phyloP scores from a whole-genome alignment of 2,888 invertebrate species.

The Ectobius pallidus region DNA sequence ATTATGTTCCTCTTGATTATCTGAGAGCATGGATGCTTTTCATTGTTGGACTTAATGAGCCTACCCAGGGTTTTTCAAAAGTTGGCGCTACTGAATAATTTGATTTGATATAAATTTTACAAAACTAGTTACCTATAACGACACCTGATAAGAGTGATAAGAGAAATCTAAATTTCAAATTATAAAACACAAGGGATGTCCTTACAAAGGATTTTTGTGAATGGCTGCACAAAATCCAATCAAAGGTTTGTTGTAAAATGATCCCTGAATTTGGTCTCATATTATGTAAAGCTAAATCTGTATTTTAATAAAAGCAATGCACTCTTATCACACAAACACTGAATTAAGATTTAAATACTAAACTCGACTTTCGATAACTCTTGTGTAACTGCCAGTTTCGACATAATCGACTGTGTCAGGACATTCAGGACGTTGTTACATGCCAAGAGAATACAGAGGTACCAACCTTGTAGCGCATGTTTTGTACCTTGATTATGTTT shows the following conservation, averaged over 20 bases:
- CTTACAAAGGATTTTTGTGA: constrained; percentile 59
- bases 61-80: no score
- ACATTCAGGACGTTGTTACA: not conserved
- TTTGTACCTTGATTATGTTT: constrained; percentile 15
- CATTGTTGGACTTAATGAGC: no score
- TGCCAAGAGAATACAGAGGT: constrained; percentile 11
- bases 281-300: no score
- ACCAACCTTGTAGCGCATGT: not conserved
- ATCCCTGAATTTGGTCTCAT: no score
- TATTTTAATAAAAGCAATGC: not conserved
- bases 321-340: not conserved
- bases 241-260: no score
- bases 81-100: no score
- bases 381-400: constrained; percentile 26
- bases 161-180: not conserved
- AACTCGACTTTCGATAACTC: constrained; percentile 23
- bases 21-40: no score
- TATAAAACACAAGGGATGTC: not conserved
- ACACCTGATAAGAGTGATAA: constrained; percentile 3
- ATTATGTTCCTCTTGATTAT: no score
- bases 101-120: no score
- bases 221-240: constrained; percentile 67
- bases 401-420: constrained; percentile 1
- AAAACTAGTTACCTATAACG: not conserved
- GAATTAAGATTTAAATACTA: not conserved